Percentiles rank a stretch among this genome's conserved stretches.
Evolutionary conservation across 1,140 invertebrate species (phyloP).

Genomic region (Trachelipus rathkii): DNA sequence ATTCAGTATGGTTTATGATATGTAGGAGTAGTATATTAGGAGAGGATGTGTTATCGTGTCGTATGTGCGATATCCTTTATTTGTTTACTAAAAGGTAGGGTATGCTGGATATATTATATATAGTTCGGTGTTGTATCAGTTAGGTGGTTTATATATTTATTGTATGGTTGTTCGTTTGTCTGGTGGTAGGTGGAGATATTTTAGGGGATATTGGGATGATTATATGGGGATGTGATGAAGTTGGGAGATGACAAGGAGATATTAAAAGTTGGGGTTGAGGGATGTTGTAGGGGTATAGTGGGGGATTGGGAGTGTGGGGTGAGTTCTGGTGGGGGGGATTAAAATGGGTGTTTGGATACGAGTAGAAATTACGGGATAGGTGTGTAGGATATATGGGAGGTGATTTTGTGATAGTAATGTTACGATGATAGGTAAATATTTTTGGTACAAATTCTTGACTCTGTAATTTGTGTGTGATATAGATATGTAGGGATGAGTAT

Average conservation of each 20-base stretch:
- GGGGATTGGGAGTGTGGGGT: slow-evolving; percentile 1
- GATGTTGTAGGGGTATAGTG: neutral
- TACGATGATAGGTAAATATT: slow-evolving; percentile 48
- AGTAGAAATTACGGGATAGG: slow-evolving; percentile 41
- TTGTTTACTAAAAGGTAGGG: too few relatives aligned
- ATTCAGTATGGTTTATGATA: too few relatives aligned
- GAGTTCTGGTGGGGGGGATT: slow-evolving; percentile 7
- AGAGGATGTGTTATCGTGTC: too few relatives aligned
- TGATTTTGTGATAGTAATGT: slow-evolving; percentile 43
- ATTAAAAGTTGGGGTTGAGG: neutral
- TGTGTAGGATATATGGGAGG: slow-evolving; percentile 50
- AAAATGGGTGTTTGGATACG: slow-evolving; percentile 13
- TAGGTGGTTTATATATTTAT: too few relatives aligned
- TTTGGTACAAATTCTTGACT: too few relatives aligned
- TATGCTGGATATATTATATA: too few relatives aligned
- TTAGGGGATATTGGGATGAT: neutral
- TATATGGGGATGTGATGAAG: neutral
- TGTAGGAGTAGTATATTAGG: too few relatives aligned
- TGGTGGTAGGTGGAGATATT: slow-evolving; percentile 15
- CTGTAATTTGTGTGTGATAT: too few relatives aligned
- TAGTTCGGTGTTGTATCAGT: too few relatives aligned
- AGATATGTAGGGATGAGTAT: too few relatives aligned
- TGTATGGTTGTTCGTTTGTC: too few relatives aligned
- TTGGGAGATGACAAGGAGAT: neutral
- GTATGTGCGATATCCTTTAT: too few relatives aligned